Conservation (phyloP, 2,113 vertebrate species). For the Channa argus region DNA sequence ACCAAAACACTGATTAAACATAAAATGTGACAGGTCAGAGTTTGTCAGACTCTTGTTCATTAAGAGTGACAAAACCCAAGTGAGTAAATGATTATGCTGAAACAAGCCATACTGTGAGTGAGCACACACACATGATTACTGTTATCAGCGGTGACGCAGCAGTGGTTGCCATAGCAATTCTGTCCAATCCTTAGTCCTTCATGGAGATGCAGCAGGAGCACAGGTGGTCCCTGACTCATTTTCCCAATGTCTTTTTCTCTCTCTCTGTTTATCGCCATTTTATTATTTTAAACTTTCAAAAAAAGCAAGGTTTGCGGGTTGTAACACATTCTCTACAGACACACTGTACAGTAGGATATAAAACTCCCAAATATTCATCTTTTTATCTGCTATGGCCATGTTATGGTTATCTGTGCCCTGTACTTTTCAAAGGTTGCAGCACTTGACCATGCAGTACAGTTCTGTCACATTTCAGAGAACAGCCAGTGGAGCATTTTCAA, state of each 20-base stretch:
- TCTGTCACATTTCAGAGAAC: too few relatives aligned
- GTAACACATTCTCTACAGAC: too few relatives aligned
- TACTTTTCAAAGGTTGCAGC: background rate
- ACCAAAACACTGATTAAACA: too few relatives aligned
- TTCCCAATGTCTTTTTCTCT: background rate
- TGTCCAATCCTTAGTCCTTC: background rate
- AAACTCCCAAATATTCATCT: background rate
- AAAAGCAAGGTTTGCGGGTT: too few relatives aligned
- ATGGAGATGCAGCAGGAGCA: background rate
- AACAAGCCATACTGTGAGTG: background rate
- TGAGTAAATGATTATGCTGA: background rate
- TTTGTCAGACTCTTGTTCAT: too few relatives aligned
- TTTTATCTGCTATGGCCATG: too few relatives aligned
- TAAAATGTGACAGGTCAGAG: too few relatives aligned
- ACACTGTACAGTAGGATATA: background rate
- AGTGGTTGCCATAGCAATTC: constrained; percentile 8
- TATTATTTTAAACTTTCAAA: background rate
- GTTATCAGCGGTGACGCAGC: constrained; percentile 9
- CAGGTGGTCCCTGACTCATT: constrained; percentile 31
- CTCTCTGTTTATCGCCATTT: background rate
- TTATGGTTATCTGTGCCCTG: background rate
- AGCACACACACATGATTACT: background rate
- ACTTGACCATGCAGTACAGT: too few relatives aligned
- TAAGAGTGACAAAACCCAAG: too few relatives aligned
- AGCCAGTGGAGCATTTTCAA: too few relatives aligned